These are phyloP conservation scores for Drosophila paulistorum DNA, from an alignment of 1,140 invertebrate genomes.

Conservation along the genomic window DNA sequence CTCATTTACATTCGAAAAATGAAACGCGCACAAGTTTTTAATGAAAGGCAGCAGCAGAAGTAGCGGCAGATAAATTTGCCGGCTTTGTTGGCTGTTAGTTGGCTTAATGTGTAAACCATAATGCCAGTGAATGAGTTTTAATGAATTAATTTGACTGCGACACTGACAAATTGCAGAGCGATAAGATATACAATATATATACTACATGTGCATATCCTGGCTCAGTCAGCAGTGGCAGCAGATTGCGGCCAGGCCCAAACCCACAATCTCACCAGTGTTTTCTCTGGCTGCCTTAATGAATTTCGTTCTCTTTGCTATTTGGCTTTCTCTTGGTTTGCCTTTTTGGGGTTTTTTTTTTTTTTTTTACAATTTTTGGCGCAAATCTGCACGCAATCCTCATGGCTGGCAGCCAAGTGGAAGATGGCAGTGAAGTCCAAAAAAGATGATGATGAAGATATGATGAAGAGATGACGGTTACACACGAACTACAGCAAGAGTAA, in stretches of 20 bases:
- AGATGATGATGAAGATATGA: neutral
- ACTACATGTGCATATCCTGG: neutral
- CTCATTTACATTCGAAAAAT: constrained; percentile 69
- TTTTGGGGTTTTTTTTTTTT: constrained; percentile 27
- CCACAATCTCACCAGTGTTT: constrained; percentile 24
- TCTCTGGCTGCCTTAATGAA: constrained; percentile 40
- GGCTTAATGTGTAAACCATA: constrained; percentile 45
- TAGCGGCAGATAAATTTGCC: neutral
- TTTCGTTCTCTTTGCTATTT: constrained; percentile 37
- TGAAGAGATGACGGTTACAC: constrained; percentile 3
- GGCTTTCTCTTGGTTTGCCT: constrained; percentile 2
- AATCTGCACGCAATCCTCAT: constrained; percentile 47
- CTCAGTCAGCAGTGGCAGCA: neutral
- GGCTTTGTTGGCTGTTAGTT: constrained; percentile 19
- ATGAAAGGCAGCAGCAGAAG: neutral
- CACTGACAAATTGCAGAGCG: constrained; percentile 59
- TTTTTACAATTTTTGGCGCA: constrained; percentile 24
- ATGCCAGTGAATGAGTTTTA: constrained; percentile 36
- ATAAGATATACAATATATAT: constrained; percentile 18
- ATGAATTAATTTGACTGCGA: constrained; percentile 62
- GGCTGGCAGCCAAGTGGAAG: constrained; percentile 57
- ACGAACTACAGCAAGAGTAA: neutral
- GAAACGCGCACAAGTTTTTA: constrained; percentile 7
- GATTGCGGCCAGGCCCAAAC: constrained; percentile 16
- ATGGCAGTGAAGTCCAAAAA: constrained; percentile 10